These are phyloP conservation scores for Crepidodera aurea DNA, from an alignment of 2,888 invertebrate species.

Conservation along the genomic window DNA sequence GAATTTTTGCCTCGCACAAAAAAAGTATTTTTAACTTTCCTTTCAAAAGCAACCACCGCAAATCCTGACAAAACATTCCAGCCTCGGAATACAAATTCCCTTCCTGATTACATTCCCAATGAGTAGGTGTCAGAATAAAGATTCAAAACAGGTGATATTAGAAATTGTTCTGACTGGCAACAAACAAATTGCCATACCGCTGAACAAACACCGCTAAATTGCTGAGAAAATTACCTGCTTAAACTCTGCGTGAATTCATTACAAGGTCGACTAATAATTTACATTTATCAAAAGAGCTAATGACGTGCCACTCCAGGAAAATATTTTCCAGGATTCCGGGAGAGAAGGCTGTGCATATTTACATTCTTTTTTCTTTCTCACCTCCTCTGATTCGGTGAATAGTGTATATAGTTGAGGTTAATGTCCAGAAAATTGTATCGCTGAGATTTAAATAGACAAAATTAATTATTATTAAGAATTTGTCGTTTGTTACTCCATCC, in stretches of 20 bases:
- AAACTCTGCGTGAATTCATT: slow-evolving; percentile 56
- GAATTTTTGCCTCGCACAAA: too few relatives aligned
- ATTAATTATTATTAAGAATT: too few relatives aligned
- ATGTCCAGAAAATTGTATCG: too few relatives aligned
- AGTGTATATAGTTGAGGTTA: too few relatives aligned
- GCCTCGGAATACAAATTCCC: slow-evolving; percentile 1
- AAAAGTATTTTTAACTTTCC: background rate
- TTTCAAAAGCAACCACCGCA: background rate
- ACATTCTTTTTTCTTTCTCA: too few relatives aligned
- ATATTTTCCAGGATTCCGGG: slow-evolving; percentile 25
- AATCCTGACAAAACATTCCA: slow-evolving; percentile 4
- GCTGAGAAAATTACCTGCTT: slow-evolving; percentile 60
- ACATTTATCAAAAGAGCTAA: slow-evolving; percentile 53
- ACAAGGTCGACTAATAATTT: slow-evolving; percentile 57
- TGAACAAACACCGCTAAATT: slow-evolving; percentile 59
- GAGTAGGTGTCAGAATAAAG: slow-evolving; percentile 11
- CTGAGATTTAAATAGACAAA: too few relatives aligned
- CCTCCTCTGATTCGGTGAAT: too few relatives aligned
- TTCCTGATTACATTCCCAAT: slow-evolving; percentile 11
- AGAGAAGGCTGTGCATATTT: too few relatives aligned
- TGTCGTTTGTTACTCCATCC: too few relatives aligned
- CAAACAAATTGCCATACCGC: slow-evolving; percentile 31
- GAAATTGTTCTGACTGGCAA: slow-evolving; percentile 26
- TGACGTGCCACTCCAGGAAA: slow-evolving; percentile 40
- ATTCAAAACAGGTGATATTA: slow-evolving; percentile 25